Evolutionary conservation across 2,888 invertebrate genomes (phyloP), one percentile per base, ranked within the genome.

Genomic region (Drosophila dives): DNA sequence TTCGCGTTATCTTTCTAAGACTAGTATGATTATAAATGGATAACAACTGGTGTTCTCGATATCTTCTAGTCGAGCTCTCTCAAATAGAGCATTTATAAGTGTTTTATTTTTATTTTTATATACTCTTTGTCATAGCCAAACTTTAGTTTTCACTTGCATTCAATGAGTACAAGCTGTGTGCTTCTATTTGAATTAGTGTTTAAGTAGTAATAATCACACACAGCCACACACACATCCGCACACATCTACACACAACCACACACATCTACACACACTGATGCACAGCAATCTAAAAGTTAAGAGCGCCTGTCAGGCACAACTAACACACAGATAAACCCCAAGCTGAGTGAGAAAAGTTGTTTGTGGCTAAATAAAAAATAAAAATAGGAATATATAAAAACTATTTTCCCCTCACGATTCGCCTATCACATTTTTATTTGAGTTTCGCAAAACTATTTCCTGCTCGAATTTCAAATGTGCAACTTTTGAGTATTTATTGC

Each of bases 401-500:
- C 17, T 36, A 12, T 29, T 17, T 17, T 42, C n/a, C 32, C 10
- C 29, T 12, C 34, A 34, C 29, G 26, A 40, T 33, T 45, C 32
- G 34, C 34, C 48, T 62, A 36, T 66, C 53, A 23, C 29, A n/a
- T 49, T 61, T 67, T 62, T 71, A 36, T 72, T 45, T 60, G 23
- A 61, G 70, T 50, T 75, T 54, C 5, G 55, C 55, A 32, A 54
- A 54, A 64, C 69, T 64, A 76, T 81, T 72, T 82, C 75, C 73
- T 64, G 73, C 72, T 68, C 66, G 72, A 75, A 74, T 73, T 75
- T 77, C 75, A 86, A 83, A 75, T 74, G 81, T 86, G 89, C 81
- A 88, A 83, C 86, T 84, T 81, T 76, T 80, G 77, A 72, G 77
- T 75, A 85, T 85, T 73, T 85, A 77, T 73, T 77, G 66, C 64